phyloP scores from a whole-genome alignment of 2,797 vertebrate genomes.

The Anabas testudineus region DNA sequence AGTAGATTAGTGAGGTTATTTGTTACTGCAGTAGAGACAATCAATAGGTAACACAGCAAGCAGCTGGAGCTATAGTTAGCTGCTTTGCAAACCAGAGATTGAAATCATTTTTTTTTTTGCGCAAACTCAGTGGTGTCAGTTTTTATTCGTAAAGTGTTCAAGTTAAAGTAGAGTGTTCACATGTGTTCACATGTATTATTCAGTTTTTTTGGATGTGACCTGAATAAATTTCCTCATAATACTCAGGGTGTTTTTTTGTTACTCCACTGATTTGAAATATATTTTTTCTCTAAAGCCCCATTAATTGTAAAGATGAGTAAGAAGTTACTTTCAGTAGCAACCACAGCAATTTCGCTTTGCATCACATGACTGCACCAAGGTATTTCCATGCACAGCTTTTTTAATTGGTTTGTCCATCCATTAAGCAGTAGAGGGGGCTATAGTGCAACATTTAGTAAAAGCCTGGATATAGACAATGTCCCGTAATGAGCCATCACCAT shows the following conservation, averaged over 20 bases:
- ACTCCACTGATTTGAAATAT: not conserved
- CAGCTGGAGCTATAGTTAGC: too few relatives aligned
- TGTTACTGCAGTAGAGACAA: too few relatives aligned
- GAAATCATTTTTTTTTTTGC: too few relatives aligned
- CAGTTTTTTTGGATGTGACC: not conserved
- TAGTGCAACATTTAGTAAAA: conserved; percentile 51
- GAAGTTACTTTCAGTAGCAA: not conserved
- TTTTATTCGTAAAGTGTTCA: not conserved
- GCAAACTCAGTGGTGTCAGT: too few relatives aligned
- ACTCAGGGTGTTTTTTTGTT: not conserved
- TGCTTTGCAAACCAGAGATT: not conserved
- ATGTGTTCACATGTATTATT: not conserved
- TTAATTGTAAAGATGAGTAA: not conserved
- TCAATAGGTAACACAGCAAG: too few relatives aligned
- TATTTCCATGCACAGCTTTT: not conserved
- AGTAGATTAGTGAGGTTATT: too few relatives aligned
- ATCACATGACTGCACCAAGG: not conserved
- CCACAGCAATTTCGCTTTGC: not conserved
- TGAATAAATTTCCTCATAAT: not conserved
- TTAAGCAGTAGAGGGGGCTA: conserved; percentile 77
- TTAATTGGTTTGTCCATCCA: not conserved
- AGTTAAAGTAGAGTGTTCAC: not conserved
- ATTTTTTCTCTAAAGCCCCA: not conserved
- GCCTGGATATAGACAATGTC: not conserved
- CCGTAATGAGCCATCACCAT: conserved; percentile 3